Conservation (phyloP, 2,113 vertebrate genomes). For the Rhynchomys soricoides region DNA sequence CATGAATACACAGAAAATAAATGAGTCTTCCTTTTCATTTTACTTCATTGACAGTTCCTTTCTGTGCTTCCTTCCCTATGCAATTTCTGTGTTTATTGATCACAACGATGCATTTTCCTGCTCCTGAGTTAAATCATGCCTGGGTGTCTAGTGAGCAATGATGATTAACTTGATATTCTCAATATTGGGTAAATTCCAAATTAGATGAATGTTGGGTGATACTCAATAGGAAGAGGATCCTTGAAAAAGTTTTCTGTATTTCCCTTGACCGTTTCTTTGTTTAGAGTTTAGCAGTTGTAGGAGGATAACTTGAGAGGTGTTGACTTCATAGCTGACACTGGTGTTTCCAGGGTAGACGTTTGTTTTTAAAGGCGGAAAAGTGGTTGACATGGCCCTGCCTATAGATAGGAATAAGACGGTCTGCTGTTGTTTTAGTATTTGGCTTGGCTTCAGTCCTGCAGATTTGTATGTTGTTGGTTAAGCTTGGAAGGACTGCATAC, state of each 20-base stretch:
- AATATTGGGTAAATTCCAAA: neutral
- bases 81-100: slow-evolving; percentile 19
- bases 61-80: neutral
- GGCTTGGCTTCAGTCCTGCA: neutral
- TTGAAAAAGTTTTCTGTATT: neutral
- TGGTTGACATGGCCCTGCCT: neutral
- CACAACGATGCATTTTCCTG: slow-evolving; percentile 45
- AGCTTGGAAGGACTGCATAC: neutral
- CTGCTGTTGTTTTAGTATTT: neutral
- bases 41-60: slow-evolving; percentile 21
- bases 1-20: neutral
- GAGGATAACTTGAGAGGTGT: neutral
- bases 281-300: neutral
- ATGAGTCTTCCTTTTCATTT: neutral
- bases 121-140: neutral
- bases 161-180: neutral
- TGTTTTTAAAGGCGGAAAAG: slow-evolving; percentile 32
- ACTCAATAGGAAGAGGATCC: neutral
- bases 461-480: neutral
- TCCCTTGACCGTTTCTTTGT: neutral
- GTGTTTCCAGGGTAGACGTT: neutral
- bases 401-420: neutral
- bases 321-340: neutral
- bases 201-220: neutral
- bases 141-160: neutral